phyloP scores from a whole-genome alignment of 2,888 invertebrate species.

The Philonicus albiceps region DNA sequence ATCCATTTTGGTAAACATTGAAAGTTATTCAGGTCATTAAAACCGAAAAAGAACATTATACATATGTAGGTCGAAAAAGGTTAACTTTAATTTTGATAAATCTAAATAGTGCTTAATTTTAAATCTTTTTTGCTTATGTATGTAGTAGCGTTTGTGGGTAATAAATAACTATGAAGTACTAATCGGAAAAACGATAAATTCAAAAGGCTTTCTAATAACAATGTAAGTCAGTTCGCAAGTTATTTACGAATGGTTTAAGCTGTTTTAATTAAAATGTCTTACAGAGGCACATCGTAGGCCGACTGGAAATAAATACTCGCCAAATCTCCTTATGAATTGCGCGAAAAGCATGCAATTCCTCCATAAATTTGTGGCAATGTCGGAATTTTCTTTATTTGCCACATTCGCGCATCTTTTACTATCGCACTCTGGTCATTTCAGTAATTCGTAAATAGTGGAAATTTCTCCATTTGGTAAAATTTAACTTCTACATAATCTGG shows the following conservation, averaged over 20 bases:
- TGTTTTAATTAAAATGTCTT: neutral
- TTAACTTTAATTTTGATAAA: neutral
- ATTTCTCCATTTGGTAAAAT: neutral
- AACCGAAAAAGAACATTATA: too few species aligned
- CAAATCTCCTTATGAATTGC: neutral
- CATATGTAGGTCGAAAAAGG: neutral
- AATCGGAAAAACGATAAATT: neutral
- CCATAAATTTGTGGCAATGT: neutral
- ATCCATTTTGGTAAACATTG: too few species aligned
- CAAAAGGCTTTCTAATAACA: neutral
- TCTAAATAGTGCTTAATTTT: neutral
- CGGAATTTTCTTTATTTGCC: neutral
- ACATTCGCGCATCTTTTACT: neutral
- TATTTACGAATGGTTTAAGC: neutral
- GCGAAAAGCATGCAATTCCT: neutral
- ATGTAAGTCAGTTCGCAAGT: neutral
- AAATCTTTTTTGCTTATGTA: neutral
- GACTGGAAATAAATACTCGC: neutral
- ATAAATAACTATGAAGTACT: neutral
- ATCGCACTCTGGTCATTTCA: neutral
- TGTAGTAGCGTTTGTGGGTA: neutral
- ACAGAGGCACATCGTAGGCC: neutral
- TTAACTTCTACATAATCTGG: neutral
- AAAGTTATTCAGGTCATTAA: too few species aligned
- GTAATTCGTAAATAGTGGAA: neutral